phyloP scores from a whole-genome alignment of 2,888 invertebrate genomes.

The Trissoscelio sp. region DNA sequence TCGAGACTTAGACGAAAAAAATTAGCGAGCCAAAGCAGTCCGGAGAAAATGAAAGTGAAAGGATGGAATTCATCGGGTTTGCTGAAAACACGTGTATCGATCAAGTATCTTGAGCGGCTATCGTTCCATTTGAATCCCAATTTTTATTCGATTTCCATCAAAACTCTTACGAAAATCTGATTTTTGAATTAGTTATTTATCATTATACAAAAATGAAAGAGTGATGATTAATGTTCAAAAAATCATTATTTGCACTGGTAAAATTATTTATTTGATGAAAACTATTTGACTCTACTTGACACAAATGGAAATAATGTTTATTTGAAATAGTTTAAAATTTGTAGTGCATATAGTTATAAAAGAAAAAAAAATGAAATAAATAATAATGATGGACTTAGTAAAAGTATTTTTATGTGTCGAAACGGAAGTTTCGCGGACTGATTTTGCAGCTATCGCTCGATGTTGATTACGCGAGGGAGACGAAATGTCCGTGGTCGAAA shows the following conservation, averaged over 20 bases:
- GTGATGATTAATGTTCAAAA: too few relatives aligned
- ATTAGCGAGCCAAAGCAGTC: slow-evolving; percentile 38
- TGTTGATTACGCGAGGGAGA: slow-evolving; percentile 30
- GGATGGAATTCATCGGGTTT: slow-evolving; percentile 60
- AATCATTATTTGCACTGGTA: too few relatives aligned
- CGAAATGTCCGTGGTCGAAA: slow-evolving; percentile 48
- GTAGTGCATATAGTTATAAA: too few relatives aligned
- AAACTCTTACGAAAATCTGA: slow-evolving; percentile 22
- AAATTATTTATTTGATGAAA: too few relatives aligned
- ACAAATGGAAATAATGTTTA: too few relatives aligned
- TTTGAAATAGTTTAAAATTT: too few relatives aligned
- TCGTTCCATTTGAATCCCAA: slow-evolving; percentile 23
- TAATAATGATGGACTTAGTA: too few relatives aligned
- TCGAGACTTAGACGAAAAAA: slow-evolving; percentile 44
- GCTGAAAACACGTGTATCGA: slow-evolving; percentile 58
- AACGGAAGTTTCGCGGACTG: slow-evolving; percentile 58
- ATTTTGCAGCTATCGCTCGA: slow-evolving; percentile 43
- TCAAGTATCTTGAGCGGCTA: slow-evolving; percentile 35
- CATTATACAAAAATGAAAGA: too few relatives aligned
- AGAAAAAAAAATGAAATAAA: too few relatives aligned
- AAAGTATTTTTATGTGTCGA: slow-evolving; percentile 27
- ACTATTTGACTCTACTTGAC: too few relatives aligned
- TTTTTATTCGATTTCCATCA: slow-evolving; percentile 14
- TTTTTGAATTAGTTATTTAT: slow-evolving; percentile 4
- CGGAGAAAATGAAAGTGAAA: slow-evolving; percentile 71